A percentile compares a stretch with the other conserved stretches of the same genome.
These are phyloP conservation scores for Heliconius erato DNA, from an alignment of 2,888 invertebrate genomes.

Conservation along the genomic window DNA sequence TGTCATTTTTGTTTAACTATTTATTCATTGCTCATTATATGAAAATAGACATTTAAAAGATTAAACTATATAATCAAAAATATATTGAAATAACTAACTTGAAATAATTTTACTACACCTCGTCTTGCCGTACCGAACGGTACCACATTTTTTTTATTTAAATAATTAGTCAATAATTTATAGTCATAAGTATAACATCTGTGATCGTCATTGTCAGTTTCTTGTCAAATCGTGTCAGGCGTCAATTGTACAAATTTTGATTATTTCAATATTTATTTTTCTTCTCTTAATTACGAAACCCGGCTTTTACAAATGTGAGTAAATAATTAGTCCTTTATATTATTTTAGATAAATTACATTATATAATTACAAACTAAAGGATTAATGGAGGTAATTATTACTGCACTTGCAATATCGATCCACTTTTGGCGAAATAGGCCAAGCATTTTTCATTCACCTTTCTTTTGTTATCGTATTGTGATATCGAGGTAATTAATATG, in stretches of 20 bases:
- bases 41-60: no score
- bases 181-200: not conserved
- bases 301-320: constrained; percentile 37
- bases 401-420: constrained; percentile 57
- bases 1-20: no score
- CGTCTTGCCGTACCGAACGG: no score
- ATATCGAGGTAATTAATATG: constrained; percentile 30
- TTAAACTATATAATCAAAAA: no score
- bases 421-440: constrained; percentile 51
- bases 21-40: no score
- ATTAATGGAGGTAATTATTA: constrained; percentile 10
- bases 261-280: constrained; percentile 37
- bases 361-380: not conserved
- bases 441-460: constrained; percentile 45
- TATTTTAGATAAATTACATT: not conserved
- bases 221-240: constrained; percentile 36
- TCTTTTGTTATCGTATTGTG: constrained; percentile 44
- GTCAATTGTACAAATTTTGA: constrained; percentile 44
- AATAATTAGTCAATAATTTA: no score
- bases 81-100: no score
- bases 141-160: no score
- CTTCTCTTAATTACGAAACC: constrained; percentile 31
- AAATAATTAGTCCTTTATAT: not conserved
- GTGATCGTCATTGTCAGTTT: constrained; percentile 30
- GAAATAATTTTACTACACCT: no score